Base-by-base conservation (phyloP, 2,797 vertebrate genomes). In the Arrhamphus sclerolepis region DNA sequence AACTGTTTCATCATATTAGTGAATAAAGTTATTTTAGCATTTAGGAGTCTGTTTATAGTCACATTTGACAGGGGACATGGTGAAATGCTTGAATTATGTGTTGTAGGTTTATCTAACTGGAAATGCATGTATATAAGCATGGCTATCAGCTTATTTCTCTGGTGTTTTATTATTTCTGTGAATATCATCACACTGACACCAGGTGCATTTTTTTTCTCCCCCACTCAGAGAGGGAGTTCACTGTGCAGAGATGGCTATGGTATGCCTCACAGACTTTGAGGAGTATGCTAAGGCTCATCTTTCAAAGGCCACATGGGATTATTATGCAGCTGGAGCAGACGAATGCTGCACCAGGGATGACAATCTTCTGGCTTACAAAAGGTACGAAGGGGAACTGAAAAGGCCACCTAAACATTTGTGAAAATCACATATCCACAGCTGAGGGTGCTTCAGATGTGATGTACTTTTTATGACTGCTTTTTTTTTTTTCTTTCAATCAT, bases 221-320 rank as follows among this genome's bases (percentile, higher is more conserved):
- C 46, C 59, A 22, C 20, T 8, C 72, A 92, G 92, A 77, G 91
- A 92, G 44, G 82, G 87, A 19, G 76, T 53, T 28, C 77, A 57
- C 44, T 91, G 82, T 79, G 90, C 58, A 8, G 90, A 93, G 75
- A 97, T 97, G 95, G 56, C 94, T 31, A 89, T 96, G 91, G 93
- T 95, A 16, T 98, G 95, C 78, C 82, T 99, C 72, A 93, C 91
- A 7, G 97, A 98, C 82, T 98, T 96, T 0, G 94, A 96, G 86
- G 91, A 89, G 56, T 93, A 93, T 29, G 96, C 97, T 0, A 95
- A 90, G 50, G 89, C 93, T 58, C 92, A 92, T 78, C 93, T 99
- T 46, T 93, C 96, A 34, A 98, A 97, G 82, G 74, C 89, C 29
- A 91, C 90, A 13, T 98, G 96, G 96, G 96, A 98, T 64, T 98